A percentile compares a stretch with the other conserved stretches of the same genome.
Conservation (phyloP, 2,888 invertebrate species). For the Heliconius erato region DNA sequence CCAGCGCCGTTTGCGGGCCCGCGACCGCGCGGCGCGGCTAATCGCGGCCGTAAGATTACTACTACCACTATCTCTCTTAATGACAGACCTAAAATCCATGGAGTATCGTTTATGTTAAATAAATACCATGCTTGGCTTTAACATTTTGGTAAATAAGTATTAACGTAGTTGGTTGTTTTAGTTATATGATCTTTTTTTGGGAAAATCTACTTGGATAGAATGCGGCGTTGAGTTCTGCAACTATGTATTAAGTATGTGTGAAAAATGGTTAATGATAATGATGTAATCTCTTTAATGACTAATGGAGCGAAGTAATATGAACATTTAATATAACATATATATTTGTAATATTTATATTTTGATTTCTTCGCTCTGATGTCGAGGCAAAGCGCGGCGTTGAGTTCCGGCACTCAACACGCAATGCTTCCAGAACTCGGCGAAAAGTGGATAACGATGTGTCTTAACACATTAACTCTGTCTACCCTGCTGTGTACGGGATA, state of each 20-base stretch:
- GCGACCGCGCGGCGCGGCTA: slow-evolving; percentile 48
- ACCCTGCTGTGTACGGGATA: neutral
- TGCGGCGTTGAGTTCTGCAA: neutral
- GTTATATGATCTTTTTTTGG: too few species aligned
- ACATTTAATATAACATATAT: too few species aligned
- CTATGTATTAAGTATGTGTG: neutral
- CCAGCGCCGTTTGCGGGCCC: slow-evolving; percentile 55
- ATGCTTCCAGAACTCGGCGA: too few species aligned
- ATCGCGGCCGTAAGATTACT: slow-evolving; percentile 46
- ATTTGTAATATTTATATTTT: too few species aligned
- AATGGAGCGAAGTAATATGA: too few species aligned
- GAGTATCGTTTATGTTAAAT: slow-evolving; percentile 25
- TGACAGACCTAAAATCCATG: slow-evolving; percentile 44
- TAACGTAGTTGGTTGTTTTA: too few species aligned
- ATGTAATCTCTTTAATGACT: neutral
- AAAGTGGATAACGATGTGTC: too few species aligned
- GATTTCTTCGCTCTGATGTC: too few species aligned
- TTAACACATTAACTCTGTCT: too few species aligned
- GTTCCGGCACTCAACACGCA: too few species aligned
- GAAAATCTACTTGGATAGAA: neutral
- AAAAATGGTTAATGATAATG: neutral
- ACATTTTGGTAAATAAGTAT: neutral
- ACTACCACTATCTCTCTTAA: slow-evolving; percentile 47
- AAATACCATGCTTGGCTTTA: slow-evolving; percentile 4
- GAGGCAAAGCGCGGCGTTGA: too few species aligned